phyloP scores from a whole-genome alignment of 64 coral and sea anemone genomes.

The Stylophora pistillata region DNA sequence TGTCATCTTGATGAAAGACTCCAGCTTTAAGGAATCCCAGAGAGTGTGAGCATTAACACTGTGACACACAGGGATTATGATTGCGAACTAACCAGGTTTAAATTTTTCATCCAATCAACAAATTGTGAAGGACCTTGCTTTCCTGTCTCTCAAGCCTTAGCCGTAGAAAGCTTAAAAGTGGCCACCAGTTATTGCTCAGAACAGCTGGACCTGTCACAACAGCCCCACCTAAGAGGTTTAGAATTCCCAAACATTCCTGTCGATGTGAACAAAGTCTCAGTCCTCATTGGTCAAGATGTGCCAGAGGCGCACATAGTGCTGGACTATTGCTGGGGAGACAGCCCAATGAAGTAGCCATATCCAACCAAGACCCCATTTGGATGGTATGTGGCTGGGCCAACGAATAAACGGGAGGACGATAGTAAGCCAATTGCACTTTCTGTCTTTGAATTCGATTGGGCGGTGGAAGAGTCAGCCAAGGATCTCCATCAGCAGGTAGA shows the following conservation, averaged over 20 bases:
- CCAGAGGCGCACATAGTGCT: slow-evolving; percentile 66
- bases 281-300: slow-evolving; percentile 72
- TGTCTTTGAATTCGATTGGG: slow-evolving; percentile 49
- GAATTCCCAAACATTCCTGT: slow-evolving; percentile 6
- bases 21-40: slow-evolving; percentile 29
- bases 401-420: not conserved
- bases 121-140: slow-evolving; percentile 5
- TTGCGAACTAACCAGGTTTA: slow-evolving; percentile 45
- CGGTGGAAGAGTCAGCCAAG: not conserved
- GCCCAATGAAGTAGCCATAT: slow-evolving; percentile 50
- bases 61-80: slow-evolving; percentile 40
- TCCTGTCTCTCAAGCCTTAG: slow-evolving; percentile 40
- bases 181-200: slow-evolving; percentile 48
- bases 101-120: slow-evolving; percentile 41
- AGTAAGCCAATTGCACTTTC: slow-evolving; percentile 34
- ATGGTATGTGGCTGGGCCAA: slow-evolving; percentile 59
- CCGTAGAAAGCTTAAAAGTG: slow-evolving; percentile 48
- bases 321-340: slow-evolving; percentile 53
- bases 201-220: slow-evolving; percentile 46
- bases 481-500: slow-evolving; percentile 42
- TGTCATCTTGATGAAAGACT: slow-evolving; percentile 46
- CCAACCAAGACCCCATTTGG: slow-evolving; percentile 57
- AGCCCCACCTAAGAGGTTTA: slow-evolving; percentile 52
- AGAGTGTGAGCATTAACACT: slow-evolving; percentile 69
- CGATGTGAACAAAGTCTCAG: slow-evolving; percentile 46